Conservation (phyloP, 1,140 invertebrate genomes). For the Cotesia typhae region DNA sequence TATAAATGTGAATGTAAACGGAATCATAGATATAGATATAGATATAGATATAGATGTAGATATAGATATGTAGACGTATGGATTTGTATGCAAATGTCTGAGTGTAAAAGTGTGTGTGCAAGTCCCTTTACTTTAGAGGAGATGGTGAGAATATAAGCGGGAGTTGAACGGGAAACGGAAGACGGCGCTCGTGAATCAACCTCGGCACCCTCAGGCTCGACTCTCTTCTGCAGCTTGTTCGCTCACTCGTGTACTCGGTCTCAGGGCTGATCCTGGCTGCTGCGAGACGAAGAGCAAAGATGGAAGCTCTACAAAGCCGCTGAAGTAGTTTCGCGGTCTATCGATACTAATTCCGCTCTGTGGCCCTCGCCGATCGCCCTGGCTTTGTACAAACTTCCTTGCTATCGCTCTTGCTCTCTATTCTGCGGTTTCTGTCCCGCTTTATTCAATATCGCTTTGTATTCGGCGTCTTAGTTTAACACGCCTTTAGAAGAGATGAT, state of each 20-base stretch:
- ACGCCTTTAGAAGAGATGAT: neutral
- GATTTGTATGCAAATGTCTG: neutral
- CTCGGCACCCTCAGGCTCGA: conserved; percentile 1
- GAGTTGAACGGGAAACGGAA: conserved; percentile 27
- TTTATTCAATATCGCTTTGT: conserved; percentile 24
- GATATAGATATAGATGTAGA: no score
- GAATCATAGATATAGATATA: no score
- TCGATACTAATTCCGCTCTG: conserved; percentile 43
- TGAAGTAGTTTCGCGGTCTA: conserved; percentile 40
- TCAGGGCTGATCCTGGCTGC: neutral
- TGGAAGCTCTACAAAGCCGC: conserved; percentile 41
- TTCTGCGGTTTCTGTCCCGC: conserved; percentile 2
- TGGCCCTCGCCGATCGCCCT: conserved; percentile 19
- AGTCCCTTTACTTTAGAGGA: neutral
- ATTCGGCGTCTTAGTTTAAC: neutral
- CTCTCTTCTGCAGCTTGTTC: neutral
- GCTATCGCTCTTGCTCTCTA: conserved; percentile 15
- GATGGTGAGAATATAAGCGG: conserved; percentile 13
- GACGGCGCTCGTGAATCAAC: conserved; percentile 37
- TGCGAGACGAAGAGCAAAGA: conserved; percentile 34
- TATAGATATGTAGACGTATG: neutral
- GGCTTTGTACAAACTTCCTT: conserved; percentile 35
- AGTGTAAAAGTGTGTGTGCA: neutral
- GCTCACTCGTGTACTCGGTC: neutral
- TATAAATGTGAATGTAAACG: neutral